These are phyloP conservation scores for Brachypteracias leptosomus DNA, from an alignment of 2,113 vertebrate genomes.

Conservation along the genomic window DNA sequence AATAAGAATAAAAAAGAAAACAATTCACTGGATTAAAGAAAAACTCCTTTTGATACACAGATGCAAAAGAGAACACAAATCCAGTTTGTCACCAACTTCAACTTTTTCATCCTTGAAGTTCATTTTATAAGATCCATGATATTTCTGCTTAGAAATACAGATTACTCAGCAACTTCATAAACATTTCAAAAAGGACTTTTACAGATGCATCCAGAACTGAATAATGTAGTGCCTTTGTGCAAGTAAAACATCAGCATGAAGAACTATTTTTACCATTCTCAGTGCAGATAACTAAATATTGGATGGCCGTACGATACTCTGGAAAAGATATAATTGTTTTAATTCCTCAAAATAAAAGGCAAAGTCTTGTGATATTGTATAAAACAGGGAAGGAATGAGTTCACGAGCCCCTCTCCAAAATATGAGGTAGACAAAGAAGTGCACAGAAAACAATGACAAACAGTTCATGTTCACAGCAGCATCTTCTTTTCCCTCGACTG, in stretches of 20 bases:
- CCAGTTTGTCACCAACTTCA: background rate
- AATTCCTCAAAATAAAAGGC: background rate
- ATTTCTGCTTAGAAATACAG: background rate
- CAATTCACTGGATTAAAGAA: background rate
- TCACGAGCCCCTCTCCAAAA: background rate
- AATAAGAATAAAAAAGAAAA: background rate
- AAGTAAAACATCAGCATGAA: background rate
- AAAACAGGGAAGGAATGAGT: background rate
- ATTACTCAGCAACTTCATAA: background rate
- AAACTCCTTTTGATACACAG: background rate
- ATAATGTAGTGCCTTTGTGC: background rate
- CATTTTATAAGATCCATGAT: background rate
- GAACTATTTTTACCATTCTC: slow-evolving; percentile 12
- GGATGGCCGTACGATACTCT: background rate
- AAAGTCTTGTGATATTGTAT: background rate
- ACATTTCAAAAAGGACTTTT: background rate
- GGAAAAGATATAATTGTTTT: background rate
- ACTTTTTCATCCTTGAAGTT: background rate
- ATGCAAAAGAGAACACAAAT: background rate
- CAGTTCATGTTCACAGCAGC: background rate
- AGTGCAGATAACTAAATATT: background rate
- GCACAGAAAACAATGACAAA: background rate
- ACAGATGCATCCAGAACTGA: background rate
- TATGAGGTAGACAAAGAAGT: background rate
- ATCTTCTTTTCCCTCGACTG: background rate